These are phyloP conservation scores for Cylas formicarius DNA, from an alignment of 1,140 invertebrate genomes.

Conservation along the genomic window DNA sequence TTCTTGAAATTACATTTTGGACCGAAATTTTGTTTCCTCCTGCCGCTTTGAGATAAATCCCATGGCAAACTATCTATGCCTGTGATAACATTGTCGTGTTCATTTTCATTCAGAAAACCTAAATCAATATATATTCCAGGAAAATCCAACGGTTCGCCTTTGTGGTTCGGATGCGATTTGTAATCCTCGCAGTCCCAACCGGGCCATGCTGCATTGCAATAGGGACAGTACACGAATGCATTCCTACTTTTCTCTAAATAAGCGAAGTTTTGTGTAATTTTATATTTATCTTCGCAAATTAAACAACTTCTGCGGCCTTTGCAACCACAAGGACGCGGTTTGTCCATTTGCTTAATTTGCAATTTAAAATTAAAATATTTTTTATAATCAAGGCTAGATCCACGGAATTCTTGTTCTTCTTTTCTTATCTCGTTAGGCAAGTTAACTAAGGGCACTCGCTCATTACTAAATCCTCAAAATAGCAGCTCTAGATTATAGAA, in stretches of 20 bases:
- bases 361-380: no score
- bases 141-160: conserved; percentile 51
- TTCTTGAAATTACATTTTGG: conserved; percentile 99
- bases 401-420: no score
- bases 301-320: conserved; percentile 87
- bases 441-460: no score
- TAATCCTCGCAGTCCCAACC: conserved; percentile 59
- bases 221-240: conserved; percentile 66
- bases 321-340: conserved; percentile 74
- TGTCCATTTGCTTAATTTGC: no score
- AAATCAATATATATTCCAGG: conserved; percentile 64
- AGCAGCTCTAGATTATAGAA: no score
- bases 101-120: conserved; percentile 68
- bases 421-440: no score
- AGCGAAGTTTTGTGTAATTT: conserved; percentile 41
- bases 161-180: conserved; percentile 60
- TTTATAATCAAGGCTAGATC: no score
- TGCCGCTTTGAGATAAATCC: conserved; percentile 90
- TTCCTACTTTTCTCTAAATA: neutral
- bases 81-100: conserved; percentile 61
- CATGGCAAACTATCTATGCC: conserved; percentile 77
- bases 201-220: conserved; percentile 65
- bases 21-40: conserved; percentile 96
- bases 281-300: conserved; percentile 68
- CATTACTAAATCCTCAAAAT: no score